phyloP scores from a whole-genome alignment of 2,113 vertebrate species.

The Eclectus roratus region DNA sequence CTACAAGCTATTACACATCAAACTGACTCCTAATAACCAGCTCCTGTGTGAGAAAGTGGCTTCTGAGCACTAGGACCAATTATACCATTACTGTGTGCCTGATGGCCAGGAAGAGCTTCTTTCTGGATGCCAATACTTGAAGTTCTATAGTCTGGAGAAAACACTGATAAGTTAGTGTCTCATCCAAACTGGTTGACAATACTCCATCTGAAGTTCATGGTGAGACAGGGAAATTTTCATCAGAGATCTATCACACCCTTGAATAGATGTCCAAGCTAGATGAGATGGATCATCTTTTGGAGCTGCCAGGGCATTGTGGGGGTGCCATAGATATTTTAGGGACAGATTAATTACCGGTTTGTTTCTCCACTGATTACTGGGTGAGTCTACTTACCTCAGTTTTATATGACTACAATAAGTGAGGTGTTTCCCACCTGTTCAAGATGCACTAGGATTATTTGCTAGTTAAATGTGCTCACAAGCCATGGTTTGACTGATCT shows the following conservation, averaged over 20 bases:
- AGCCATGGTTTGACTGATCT: not conserved
- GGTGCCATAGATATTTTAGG: not conserved
- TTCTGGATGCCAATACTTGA: not conserved
- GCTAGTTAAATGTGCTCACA: not conserved
- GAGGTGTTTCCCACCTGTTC: not conserved
- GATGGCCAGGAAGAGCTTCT: not conserved
- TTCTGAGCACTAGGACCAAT: not conserved
- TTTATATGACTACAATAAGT: not conserved
- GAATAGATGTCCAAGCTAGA: not conserved
- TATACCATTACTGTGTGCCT: not conserved
- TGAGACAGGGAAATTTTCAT: not conserved
- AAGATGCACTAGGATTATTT: not conserved
- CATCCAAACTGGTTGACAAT: not conserved
- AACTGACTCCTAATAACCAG: not conserved
- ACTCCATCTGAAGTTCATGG: not conserved
- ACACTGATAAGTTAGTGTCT: not conserved
- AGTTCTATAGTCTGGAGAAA: not conserved
- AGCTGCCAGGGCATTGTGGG: not conserved
- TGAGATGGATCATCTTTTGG: not conserved
- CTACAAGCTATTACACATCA: not conserved
- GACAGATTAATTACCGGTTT: not conserved
- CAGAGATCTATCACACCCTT: not conserved
- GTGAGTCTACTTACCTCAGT: not conserved
- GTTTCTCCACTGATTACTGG: not conserved
- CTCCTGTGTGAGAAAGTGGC: not conserved